Evolutionary conservation across 2,888 invertebrate genomes (phyloP).

Genomic region (Apantesis nais): DNA sequence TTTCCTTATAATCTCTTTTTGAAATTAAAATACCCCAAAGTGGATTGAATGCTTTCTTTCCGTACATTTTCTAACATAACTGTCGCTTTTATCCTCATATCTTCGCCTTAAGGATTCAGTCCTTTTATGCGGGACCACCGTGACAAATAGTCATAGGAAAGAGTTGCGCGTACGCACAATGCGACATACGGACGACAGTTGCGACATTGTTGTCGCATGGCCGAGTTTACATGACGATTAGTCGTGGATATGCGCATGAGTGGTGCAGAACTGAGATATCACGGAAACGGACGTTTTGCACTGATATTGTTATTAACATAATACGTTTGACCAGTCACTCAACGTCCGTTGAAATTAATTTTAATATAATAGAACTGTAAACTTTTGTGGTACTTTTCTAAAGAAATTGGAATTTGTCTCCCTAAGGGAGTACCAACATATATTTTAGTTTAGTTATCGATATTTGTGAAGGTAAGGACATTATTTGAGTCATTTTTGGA

Average conservation of each 20-base stretch:
- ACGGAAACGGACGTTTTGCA: slow-evolving; percentile 33
- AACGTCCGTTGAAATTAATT: slow-evolving; percentile 6
- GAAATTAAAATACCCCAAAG: neutral
- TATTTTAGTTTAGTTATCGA: too few species aligned
- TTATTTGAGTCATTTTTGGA: too few species aligned
- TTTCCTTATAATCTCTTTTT: too few species aligned
- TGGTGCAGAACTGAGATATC: slow-evolving; percentile 32
- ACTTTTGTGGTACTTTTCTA: neutral
- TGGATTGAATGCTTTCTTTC: neutral
- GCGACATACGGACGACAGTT: slow-evolving; percentile 36
- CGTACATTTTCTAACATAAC: neutral
- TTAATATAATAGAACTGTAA: neutral
- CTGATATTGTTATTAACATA: slow-evolving; percentile 40
- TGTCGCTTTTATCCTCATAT: slow-evolving; percentile 10
- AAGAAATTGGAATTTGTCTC: neutral
- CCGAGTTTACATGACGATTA: slow-evolving; percentile 22
- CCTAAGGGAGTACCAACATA: neutral
- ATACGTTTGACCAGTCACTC: slow-evolving; percentile 32
- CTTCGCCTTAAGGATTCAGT: slow-evolving; percentile 16
- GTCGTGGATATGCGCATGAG: slow-evolving; percentile 46
- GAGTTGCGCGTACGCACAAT: slow-evolving; percentile 39
- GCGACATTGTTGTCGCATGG: slow-evolving; percentile 44
- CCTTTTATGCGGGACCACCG: slow-evolving; percentile 32
- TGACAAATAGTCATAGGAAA: slow-evolving; percentile 45
- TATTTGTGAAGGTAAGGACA: too few species aligned